phyloP scores from a whole-genome alignment of 2,113 vertebrate species.

The Petroica traversi region DNA sequence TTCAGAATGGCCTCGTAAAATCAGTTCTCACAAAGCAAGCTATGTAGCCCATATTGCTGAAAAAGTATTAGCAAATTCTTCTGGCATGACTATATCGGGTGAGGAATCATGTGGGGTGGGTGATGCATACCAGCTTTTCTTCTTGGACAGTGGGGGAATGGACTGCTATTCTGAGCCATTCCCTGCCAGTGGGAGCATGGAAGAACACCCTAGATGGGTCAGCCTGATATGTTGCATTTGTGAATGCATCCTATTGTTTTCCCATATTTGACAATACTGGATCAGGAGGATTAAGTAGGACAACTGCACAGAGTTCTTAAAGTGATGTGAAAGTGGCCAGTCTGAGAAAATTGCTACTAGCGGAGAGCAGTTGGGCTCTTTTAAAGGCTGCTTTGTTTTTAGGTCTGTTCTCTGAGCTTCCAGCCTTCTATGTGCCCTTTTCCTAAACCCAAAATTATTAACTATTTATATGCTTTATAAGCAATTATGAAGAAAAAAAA shows the following conservation, averaged over 20 bases:
- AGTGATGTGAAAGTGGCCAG: neutral
- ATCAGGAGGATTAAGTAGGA: neutral
- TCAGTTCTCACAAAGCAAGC: neutral
- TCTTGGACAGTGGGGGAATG: neutral
- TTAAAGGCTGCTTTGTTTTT: neutral
- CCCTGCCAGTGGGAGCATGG: neutral
- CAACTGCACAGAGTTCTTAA: neutral
- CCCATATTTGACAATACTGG: neutral
- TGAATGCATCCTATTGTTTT: neutral
- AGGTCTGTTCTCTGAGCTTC: neutral
- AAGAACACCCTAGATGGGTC: neutral
- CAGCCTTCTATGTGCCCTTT: neutral
- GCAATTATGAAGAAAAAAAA: neutral
- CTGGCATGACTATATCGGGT: neutral
- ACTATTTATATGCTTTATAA: neutral
- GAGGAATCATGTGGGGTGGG: neutral
- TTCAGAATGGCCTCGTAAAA: neutral
- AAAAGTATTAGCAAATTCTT: neutral
- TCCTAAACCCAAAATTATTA: neutral
- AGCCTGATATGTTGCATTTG: neutral
- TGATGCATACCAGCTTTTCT: neutral
- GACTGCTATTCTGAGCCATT: neutral
- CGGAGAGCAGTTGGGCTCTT: neutral
- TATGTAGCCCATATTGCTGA: neutral
- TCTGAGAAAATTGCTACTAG: neutral